phyloP scores from a whole-genome alignment of 2,113 vertebrate genomes.

The Phylloscopus trochiloides region DNA sequence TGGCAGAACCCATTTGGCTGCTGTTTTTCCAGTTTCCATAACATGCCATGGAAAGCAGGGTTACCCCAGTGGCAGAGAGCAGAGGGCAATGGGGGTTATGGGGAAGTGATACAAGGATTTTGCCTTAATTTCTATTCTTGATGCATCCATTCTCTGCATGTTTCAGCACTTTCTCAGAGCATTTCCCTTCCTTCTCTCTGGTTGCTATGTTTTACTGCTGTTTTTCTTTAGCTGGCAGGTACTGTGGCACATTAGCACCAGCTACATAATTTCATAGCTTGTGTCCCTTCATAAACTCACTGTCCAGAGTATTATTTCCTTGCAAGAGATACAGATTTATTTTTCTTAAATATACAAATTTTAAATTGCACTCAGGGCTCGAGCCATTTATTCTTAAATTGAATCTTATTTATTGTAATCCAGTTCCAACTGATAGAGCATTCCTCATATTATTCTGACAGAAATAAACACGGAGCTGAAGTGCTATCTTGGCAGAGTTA shows the following conservation, averaged over 20 bases:
- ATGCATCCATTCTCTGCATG: not conserved
- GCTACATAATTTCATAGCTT: constrained; percentile 11
- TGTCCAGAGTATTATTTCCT: constrained; percentile 1
- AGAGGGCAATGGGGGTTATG: not conserved
- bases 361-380: constrained; percentile 35
- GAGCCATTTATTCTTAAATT: constrained; percentile 43
- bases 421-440: constrained; percentile 13
- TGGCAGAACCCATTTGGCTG: not conserved
- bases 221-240: not conserved
- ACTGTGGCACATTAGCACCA: not conserved
- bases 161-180: not conserved
- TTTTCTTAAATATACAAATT: constrained; percentile 45
- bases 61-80: not conserved
- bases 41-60: not conserved
- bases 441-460: constrained; percentile 28
- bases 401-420: constrained; percentile 42
- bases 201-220: not conserved
- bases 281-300: constrained; percentile 7
- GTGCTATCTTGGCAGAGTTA: constrained; percentile 14
- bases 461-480: not conserved
- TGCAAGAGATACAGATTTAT: not conserved
- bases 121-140: not conserved
- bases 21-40: not conserved
- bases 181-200: not conserved
- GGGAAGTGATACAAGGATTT: not conserved